These are phyloP conservation scores for Phymorhynchus buccinoides DNA, from an alignment of 1,140 invertebrate genomes.

Conservation along the genomic window DNA sequence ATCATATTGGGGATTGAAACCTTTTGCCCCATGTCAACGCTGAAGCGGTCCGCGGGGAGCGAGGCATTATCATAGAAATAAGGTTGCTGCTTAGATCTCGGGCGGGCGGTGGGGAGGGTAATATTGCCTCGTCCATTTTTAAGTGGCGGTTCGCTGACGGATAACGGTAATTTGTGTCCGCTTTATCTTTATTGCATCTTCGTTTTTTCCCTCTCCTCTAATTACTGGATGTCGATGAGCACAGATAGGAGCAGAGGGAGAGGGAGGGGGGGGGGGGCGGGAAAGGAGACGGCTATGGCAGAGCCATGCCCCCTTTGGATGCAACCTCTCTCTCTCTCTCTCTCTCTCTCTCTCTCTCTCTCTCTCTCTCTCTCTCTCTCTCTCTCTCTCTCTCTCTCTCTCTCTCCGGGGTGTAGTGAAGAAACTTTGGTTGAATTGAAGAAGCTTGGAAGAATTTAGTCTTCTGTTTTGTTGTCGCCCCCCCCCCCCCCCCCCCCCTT, in stretches of 20 bases:
- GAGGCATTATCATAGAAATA: conserved; percentile 52
- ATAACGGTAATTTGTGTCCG: conserved; percentile 41
- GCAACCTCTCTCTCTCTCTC: neutral
- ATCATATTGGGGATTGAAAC: conserved; percentile 48
- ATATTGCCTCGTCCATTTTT: conserved; percentile 32
- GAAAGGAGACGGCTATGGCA: conserved; percentile 2
- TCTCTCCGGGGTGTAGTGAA: neutral
- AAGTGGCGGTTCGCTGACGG: conserved; percentile 32
- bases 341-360: neutral
- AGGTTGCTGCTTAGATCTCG: conserved; percentile 34
- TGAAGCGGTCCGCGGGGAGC: conserved; percentile 33
- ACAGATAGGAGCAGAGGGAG: conserved; percentile 10
- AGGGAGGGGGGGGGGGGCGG: neutral
- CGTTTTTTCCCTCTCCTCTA: conserved; percentile 41
- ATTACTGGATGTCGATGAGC: conserved; percentile 41
- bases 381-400: neutral
- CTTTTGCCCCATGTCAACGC: conserved; percentile 45
- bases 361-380: neutral
- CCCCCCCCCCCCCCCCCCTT: too few relatives aligned
- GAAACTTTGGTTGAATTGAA: neutral
- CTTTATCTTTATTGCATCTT: conserved; percentile 50
- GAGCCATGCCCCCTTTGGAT: neutral
- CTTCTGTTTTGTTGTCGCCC: neutral
- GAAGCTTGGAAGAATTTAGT: neutral
- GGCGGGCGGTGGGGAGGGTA: neutral